phyloP scores from a whole-genome alignment of 2,113 vertebrate genomes.

The Cepphus grylle region DNA sequence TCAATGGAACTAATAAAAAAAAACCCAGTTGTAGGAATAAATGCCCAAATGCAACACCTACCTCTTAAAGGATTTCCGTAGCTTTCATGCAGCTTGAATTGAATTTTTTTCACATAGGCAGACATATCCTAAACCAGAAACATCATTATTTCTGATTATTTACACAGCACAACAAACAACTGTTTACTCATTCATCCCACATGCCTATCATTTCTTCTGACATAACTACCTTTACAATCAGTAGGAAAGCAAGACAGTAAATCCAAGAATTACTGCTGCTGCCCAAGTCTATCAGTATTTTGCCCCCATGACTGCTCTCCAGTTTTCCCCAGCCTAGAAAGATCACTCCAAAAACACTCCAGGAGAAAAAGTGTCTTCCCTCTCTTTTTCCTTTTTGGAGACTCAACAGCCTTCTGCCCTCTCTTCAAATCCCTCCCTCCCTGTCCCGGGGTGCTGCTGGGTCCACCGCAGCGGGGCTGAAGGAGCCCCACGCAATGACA shows the following conservation, averaged over 20 bases:
- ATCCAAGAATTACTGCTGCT: accelerated
- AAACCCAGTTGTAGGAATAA: background rate
- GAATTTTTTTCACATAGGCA: conserved; percentile 98
- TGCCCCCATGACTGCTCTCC: accelerated
- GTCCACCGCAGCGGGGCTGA: background rate
- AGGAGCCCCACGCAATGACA: background rate
- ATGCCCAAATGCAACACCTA: conserved; percentile 1
- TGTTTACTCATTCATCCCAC: background rate
- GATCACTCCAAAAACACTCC: background rate
- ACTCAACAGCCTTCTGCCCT: background rate
- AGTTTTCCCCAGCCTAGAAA: background rate
- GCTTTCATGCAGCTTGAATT: conserved; percentile 97
- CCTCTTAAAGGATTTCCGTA: conserved; percentile 97
- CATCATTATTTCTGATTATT: background rate
- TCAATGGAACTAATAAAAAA: background rate
- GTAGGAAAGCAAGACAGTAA: accelerated
- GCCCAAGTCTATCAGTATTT: accelerated
- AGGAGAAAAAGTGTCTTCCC: background rate
- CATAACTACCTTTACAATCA: no score
- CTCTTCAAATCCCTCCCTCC: no score
- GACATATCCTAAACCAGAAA: conserved; percentile 90
- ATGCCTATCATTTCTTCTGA: accelerated
- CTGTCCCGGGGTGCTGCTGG: no score
- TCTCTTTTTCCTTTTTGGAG: background rate
- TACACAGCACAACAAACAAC: background rate